Evolutionary conservation across 2,797 vertebrate genomes (phyloP).

Genomic region (Pseudochromis fuscus): DNA sequence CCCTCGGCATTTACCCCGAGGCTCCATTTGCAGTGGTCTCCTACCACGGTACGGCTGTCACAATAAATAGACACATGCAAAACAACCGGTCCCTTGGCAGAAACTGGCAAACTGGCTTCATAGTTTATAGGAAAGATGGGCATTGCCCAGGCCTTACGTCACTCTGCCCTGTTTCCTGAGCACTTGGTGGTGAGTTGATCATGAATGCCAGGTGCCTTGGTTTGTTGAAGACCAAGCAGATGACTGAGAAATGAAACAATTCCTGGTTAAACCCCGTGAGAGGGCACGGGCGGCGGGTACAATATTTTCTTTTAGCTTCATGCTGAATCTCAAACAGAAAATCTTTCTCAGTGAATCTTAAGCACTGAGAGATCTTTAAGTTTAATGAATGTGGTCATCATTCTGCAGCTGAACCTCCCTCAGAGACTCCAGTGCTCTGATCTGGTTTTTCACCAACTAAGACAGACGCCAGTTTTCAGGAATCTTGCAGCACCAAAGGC

Average conservation of each 20-base stretch:
- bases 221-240: conserved; percentile 37
- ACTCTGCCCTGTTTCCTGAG: conserved; percentile 35
- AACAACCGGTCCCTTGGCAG: conserved; percentile 57
- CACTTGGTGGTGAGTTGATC: conserved; percentile 51
- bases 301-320: conserved; percentile 10
- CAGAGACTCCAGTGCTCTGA: conserved; percentile 45
- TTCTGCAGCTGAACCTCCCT: conserved; percentile 52
- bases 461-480: conserved; percentile 24
- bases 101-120: conserved; percentile 41
- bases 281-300: background rate
- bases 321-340: conserved; percentile 11
- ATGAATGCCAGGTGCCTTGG: conserved; percentile 45
- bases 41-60: conserved; percentile 35
- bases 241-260: conserved; percentile 49
- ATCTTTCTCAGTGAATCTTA: conserved; percentile 14
- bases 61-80: conserved; percentile 43
- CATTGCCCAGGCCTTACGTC: conserved; percentile 43
- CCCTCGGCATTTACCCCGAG: conserved; percentile 25
- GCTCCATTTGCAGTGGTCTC: conserved; percentile 52
- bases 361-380: conserved; percentile 33
- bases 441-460: conserved; percentile 46
- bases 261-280: conserved; percentile 30
- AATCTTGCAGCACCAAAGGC: conserved; percentile 23
- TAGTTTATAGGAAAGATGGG: conserved; percentile 27
- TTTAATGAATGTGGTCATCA: conserved; percentile 69